Conservation (phyloP, 2,888 invertebrate genomes). For the Eupithecia vulgata region DNA sequence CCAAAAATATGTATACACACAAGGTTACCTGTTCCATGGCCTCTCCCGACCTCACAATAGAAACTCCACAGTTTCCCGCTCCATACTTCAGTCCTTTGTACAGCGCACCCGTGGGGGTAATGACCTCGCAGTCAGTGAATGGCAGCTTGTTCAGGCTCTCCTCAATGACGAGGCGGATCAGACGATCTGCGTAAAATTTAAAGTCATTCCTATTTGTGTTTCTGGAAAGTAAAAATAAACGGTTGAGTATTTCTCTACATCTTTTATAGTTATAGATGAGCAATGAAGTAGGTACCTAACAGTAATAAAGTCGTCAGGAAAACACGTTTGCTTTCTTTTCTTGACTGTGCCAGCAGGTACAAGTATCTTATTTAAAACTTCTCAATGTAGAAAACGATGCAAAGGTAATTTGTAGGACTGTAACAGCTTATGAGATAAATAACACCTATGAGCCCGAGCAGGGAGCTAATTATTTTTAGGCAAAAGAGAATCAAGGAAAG, state of each 20-base stretch:
- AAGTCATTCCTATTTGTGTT: conserved; percentile 97
- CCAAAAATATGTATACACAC: background rate
- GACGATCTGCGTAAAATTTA: conserved; percentile 98
- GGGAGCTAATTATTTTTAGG: background rate
- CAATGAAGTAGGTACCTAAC: background rate
- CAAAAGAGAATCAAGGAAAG: background rate
- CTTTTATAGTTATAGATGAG: background rate
- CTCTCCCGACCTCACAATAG: conserved; percentile 96
- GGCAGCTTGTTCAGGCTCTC: conserved; percentile 98
- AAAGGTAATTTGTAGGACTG: background rate
- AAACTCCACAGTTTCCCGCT: conserved; percentile 99
- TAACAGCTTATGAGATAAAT: background rate
- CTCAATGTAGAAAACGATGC: background rate
- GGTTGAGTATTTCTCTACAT: background rate
- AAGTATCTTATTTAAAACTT: background rate
- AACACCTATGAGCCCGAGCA: background rate
- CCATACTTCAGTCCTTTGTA: conserved; percentile 97
- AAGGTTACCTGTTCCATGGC: conserved; percentile 94
- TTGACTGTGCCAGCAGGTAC: background rate
- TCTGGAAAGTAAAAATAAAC: conserved; percentile 79
- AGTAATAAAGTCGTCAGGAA: background rate
- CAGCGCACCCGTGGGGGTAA: conserved; percentile 95
- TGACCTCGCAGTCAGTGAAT: conserved; percentile 94
- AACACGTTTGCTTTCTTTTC: background rate
- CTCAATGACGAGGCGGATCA: conserved; percentile 98